phyloP scores from a whole-genome alignment of 2,797 vertebrate species.

The Triplophysa bombifrons region DNA sequence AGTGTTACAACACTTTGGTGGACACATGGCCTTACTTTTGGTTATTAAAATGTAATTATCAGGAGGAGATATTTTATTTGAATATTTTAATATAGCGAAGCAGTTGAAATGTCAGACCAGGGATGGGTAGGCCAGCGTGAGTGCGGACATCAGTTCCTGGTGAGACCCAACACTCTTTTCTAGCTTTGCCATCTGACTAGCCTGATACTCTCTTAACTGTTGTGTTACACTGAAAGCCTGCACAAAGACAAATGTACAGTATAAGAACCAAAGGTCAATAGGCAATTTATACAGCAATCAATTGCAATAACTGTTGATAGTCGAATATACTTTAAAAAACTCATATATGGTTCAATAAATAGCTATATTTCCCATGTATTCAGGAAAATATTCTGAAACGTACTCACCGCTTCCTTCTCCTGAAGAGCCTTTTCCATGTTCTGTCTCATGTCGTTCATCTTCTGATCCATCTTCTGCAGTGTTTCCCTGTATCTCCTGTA shows the following conservation, averaged over 20 bases:
- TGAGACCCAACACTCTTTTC: conserved; percentile 78
- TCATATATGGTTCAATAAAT: background rate
- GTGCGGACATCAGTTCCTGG: conserved; percentile 72
- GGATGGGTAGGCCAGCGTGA: conserved; percentile 71
- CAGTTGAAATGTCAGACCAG: conserved; percentile 71
- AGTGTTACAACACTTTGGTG: too few species aligned
- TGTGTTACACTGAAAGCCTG: conserved; percentile 80
- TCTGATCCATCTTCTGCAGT: conserved; percentile 70
- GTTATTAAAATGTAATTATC: too few species aligned
- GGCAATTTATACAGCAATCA: background rate
- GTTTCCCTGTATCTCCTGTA: conserved; percentile 67
- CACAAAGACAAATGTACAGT: conserved; percentile 32
- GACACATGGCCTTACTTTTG: too few species aligned
- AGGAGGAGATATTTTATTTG: too few species aligned
- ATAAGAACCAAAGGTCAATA: background rate
- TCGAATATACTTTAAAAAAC: background rate
- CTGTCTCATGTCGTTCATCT: conserved; percentile 74
- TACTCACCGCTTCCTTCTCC: conserved; percentile 78
- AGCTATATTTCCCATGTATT: too few species aligned
- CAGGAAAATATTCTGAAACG: background rate
- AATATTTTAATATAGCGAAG: background rate
- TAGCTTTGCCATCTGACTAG: conserved; percentile 74
- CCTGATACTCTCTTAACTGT: conserved; percentile 77
- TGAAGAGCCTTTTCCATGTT: conserved; percentile 74
- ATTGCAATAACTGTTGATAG: background rate